Base-by-base conservation (phyloP, 2,888 invertebrate species). In the Bombylius discolor region DNA sequence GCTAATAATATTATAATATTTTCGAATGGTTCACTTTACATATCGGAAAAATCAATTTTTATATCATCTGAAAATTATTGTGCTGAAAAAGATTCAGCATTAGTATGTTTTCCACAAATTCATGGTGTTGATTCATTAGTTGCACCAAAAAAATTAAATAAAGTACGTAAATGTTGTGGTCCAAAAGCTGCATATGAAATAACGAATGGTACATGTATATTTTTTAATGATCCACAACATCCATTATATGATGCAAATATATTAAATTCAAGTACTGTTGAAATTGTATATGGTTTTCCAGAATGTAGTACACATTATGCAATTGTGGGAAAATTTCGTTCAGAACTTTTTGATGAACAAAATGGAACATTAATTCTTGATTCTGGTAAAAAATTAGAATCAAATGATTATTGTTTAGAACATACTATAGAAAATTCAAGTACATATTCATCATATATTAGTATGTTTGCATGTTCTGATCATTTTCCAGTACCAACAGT, bases 91-190 rank as follows among this genome's bases (percentile, higher is more conserved):
- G 76, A 76, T 23, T 81, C 79, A 4, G 81, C 83, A 9, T 72
- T 88, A 5, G 80, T 83, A 5, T 89, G 88, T 68, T 66, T 72
- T 39, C 68, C 74, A 39, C 67, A 69, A 7, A 66, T 72, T 44
- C 67, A 70, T 51, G 64, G 64, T 5, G 62, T 65, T 8, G 66
- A 67, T 45, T 60, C 55, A 11, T 54, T 64, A 14, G 61, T 62
- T 31, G 64, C 66, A 39, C 64, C 69, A n/a, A 56, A 58, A 60
- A 60, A 63, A 53, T 59, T 67, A 61, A 68, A 70, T 39, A 66
- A 66, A 61, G 68, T 80, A 46, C 76, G 78, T 66, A 86, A 87
- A 71, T 90, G 90, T 67, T 90, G 90, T 69, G 83, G 83, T 5
- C 76, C 76, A 52, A 77, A 79, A 51, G 81, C 80, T 9, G 79